These are phyloP conservation scores for Lasioglossum malachurum DNA, from an alignment of 2,888 invertebrate genomes.

Conservation along the genomic window DNA sequence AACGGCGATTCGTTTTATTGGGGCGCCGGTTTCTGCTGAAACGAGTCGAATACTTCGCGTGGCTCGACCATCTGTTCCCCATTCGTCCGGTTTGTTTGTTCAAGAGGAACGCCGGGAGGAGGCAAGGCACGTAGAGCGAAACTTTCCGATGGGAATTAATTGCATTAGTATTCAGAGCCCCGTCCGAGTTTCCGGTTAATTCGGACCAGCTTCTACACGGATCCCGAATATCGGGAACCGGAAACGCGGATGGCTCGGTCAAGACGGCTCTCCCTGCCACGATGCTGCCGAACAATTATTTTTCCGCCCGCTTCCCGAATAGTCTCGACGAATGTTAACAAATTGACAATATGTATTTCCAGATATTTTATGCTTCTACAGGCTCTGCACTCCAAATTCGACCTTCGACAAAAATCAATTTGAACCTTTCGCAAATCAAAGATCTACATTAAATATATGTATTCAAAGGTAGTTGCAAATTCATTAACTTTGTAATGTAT, in stretches of 20 bases:
- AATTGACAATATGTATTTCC: background rate
- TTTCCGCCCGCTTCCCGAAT: too few relatives aligned
- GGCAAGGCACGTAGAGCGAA: background rate
- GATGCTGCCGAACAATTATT: background rate
- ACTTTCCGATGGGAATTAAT: constrained; percentile 16
- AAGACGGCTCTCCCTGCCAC: background rate
- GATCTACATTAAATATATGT: too few relatives aligned
- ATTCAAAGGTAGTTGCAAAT: too few relatives aligned
- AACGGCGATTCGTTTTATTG: constrained; percentile 13
- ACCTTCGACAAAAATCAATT: too few relatives aligned
- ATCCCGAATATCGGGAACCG: background rate
- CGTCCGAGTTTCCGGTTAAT: constrained; percentile 19
- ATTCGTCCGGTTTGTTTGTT: constrained; percentile 8
- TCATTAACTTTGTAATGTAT: too few relatives aligned
- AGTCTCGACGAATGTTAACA: background rate
- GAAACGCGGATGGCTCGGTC: background rate
- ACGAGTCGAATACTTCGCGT: constrained; percentile 11
- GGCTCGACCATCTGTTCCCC: constrained; percentile 18
- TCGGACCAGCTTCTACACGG: background rate
- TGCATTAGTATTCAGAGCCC: constrained; percentile 13
- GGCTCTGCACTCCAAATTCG: too few relatives aligned
- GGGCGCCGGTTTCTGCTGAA: constrained; percentile 7
- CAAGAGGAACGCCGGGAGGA: background rate
- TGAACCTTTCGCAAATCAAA: too few relatives aligned
- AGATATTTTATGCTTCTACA: background rate